phyloP scores from a whole-genome alignment of 2,888 invertebrate species.

The Habroteleia sp. region DNA sequence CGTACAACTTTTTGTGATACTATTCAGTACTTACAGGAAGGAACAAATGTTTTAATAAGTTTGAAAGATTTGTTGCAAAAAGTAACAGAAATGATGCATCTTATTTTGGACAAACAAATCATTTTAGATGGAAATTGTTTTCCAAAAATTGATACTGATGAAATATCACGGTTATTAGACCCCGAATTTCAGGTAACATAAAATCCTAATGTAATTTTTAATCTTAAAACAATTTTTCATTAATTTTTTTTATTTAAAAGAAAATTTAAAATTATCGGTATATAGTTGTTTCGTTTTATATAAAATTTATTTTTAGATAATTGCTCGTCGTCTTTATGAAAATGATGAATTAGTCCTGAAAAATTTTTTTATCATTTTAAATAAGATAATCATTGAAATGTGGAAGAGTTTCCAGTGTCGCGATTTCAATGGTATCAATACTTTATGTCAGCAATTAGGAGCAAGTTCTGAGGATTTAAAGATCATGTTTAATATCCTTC shows the following conservation, averaged over 20 bases:
- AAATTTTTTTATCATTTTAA: conserved; percentile 15
- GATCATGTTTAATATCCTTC: not conserved
- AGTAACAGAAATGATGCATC: not conserved
- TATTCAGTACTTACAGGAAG: conserved; percentile 10
- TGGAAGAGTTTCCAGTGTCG: not conserved
- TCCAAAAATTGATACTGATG: conserved; percentile 12
- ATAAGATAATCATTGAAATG: not conserved
- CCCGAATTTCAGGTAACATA: conserved; percentile 39
- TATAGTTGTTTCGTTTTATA: not conserved
- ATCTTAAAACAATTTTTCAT: too few species aligned
- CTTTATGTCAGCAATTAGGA: conserved; percentile 1
- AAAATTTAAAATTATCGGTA: too few species aligned
- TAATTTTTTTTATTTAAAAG: too few species aligned
- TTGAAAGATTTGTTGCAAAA: conserved; percentile 3
- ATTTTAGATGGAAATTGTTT: conserved; percentile 29
- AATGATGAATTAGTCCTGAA: conserved; percentile 11
- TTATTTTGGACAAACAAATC: not conserved
- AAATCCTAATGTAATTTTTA: too few species aligned
- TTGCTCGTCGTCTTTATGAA: conserved; percentile 28
- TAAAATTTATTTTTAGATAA: conserved; percentile 7
- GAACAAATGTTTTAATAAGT: not conserved
- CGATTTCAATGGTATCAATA: conserved; percentile 4
- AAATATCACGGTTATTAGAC: conserved; percentile 15
- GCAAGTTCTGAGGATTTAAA: conserved; percentile 15
- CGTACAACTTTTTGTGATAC: not conserved